Evolutionary conservation across 2,113 vertebrate genomes (phyloP).

Genomic region (Neoarius graeffei): DNA sequence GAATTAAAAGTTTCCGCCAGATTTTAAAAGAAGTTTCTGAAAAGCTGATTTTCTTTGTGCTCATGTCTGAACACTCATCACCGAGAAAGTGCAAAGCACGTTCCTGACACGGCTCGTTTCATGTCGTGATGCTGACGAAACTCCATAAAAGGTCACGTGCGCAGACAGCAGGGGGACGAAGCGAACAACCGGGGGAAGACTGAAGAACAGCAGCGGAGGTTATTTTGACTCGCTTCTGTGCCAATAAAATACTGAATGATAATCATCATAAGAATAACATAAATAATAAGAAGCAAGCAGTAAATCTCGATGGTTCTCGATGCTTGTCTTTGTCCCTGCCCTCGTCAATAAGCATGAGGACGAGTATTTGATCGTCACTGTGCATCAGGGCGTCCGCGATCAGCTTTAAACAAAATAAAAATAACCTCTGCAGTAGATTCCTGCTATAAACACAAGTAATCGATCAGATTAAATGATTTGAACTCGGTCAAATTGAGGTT

Average conservation of each 20-base stretch:
- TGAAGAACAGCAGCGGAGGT: background rate
- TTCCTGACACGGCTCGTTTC: background rate
- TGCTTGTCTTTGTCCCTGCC: too few relatives aligned
- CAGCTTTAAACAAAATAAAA: background rate
- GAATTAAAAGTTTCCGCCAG: background rate
- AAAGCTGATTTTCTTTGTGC: background rate
- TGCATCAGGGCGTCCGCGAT: too few relatives aligned
- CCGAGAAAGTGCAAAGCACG: background rate
- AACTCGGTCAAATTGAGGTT: background rate
- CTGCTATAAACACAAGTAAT: background rate
- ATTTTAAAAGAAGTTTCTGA: background rate
- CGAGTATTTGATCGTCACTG: too few relatives aligned
- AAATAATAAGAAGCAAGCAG: background rate
- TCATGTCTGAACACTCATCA: background rate
- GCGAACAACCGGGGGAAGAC: background rate
- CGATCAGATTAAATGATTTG: background rate
- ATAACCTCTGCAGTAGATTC: background rate
- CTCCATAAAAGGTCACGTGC: background rate
- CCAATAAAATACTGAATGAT: background rate
- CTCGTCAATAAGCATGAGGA: too few relatives aligned
- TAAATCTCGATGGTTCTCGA: too few relatives aligned
- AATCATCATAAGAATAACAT: background rate
- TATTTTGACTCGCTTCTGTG: background rate
- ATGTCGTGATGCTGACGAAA: background rate
- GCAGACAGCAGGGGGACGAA: background rate